Evolutionary conservation across 2,113 vertebrate genomes (phyloP).

Genomic region (Ranitomeya variabilis): DNA sequence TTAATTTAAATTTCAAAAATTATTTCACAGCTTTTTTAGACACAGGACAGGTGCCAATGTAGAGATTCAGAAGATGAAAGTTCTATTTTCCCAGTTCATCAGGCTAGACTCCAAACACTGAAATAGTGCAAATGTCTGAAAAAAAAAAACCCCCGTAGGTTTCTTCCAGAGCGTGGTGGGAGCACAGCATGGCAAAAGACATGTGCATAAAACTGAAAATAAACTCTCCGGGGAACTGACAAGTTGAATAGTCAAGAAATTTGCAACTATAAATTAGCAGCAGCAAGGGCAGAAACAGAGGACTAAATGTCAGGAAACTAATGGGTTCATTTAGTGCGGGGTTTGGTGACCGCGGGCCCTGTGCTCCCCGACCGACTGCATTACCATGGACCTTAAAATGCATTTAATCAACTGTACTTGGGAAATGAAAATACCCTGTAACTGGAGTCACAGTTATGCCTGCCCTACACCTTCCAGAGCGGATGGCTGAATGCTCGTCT

Average conservation of each 20-base stretch:
- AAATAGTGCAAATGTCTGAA: not conserved
- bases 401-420: not conserved
- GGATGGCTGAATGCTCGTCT: too few relatives aligned
- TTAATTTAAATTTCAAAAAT: too few relatives aligned
- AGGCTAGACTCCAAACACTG: constrained; percentile 7
- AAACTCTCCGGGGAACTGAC: constrained; percentile 37
- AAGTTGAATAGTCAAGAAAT: constrained; percentile 38
- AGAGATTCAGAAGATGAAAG: not conserved
- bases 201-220: constrained; percentile 29
- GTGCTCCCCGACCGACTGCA: not conserved
- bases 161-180: not conserved
- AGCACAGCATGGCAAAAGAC: constrained; percentile 35
- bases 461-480: too few relatives aligned
- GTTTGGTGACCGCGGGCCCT: not conserved
- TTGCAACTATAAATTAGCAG: constrained; percentile 36
- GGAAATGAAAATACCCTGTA: not conserved
- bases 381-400: not conserved
- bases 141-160: not conserved
- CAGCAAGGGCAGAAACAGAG: constrained; percentile 25
- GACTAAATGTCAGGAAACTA: not conserved
- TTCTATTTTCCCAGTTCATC: not conserved
- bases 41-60: too few relatives aligned
- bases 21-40: not conserved
- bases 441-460: not conserved
- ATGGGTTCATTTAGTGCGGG: not conserved